Evolutionary conservation across 2,888 invertebrate genomes (phyloP).

Genomic region (Pachymerium ferrugineum): DNA sequence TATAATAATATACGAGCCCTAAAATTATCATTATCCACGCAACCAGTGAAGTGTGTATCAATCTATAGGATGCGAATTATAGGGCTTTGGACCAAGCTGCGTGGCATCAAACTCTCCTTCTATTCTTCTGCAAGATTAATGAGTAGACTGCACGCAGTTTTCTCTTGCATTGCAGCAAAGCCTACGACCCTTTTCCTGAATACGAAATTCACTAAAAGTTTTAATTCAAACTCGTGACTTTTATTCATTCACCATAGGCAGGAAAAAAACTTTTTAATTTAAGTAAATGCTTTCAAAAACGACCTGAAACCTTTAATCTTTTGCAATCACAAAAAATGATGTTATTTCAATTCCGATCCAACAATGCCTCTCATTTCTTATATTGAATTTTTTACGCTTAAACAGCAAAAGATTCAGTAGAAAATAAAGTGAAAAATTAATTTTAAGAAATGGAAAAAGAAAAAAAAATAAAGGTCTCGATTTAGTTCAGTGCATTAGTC

Average conservation of each 20-base stretch:
- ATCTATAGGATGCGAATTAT: slow-evolving; percentile 4
- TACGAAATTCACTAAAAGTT: background rate
- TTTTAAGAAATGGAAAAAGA: background rate
- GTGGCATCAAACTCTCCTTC: slow-evolving; percentile 17
- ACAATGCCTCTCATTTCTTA: slow-evolving; percentile 5
- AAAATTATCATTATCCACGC: slow-evolving; percentile 22
- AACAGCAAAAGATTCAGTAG: slow-evolving; percentile 7
- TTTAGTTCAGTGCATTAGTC: slow-evolving; percentile 19
- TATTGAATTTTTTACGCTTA: slow-evolving; percentile 20
- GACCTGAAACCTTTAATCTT: background rate
- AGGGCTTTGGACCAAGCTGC: slow-evolving; percentile 22
- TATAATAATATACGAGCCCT: background rate
- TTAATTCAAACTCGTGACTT: background rate
- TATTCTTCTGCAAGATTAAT: slow-evolving; percentile 25
- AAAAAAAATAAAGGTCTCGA: background rate
- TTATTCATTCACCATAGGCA: background rate
- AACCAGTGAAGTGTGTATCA: slow-evolving; percentile 1
- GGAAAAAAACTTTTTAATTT: background rate
- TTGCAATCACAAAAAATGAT: background rate
- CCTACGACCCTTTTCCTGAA: background rate
- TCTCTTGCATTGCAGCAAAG: background rate
- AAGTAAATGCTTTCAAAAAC: background rate
- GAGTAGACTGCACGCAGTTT: background rate
- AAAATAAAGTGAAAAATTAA: background rate
- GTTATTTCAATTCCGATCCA: background rate